Evolutionary conservation across 2,113 vertebrate species (phyloP).

Genomic region (Dromas ardeola): DNA sequence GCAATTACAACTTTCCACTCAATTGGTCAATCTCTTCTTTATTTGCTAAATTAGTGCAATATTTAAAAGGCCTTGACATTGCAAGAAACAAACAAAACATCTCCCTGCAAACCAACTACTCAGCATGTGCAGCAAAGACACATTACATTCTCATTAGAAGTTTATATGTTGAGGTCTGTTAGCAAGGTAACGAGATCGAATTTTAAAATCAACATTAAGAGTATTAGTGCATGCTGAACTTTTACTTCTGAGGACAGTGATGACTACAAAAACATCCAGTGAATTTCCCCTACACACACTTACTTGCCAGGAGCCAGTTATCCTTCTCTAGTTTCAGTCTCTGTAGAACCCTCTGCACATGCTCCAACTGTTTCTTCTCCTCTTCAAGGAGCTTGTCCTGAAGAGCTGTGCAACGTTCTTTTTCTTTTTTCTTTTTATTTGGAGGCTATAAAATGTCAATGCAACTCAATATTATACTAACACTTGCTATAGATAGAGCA

Average conservation of each 20-base stretch:
- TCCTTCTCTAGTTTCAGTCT: conserved; percentile 97
- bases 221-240: background rate
- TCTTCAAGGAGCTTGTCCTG: conserved; percentile 97
- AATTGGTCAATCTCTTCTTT: background rate
- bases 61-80: background rate
- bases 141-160: background rate
- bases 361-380: conserved; percentile 96
- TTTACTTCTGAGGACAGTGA: background rate
- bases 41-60: background rate
- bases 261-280: background rate
- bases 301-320: conserved; percentile 98
- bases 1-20: background rate
- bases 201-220: background rate
- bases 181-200: background rate
- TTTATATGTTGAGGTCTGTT: background rate
- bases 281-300: conserved; percentile 52
- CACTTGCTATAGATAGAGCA: background rate
- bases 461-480: background rate
- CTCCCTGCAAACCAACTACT: background rate
- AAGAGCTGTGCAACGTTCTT: conserved; percentile 95
- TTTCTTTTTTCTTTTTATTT: conserved; percentile 99
- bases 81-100: background rate
- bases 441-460: conserved; percentile 80
- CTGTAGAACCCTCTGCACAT: conserved; percentile 93
- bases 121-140: background rate